Conservation (phyloP, 2,113 vertebrate genomes). For the Clarias magur region DNA sequence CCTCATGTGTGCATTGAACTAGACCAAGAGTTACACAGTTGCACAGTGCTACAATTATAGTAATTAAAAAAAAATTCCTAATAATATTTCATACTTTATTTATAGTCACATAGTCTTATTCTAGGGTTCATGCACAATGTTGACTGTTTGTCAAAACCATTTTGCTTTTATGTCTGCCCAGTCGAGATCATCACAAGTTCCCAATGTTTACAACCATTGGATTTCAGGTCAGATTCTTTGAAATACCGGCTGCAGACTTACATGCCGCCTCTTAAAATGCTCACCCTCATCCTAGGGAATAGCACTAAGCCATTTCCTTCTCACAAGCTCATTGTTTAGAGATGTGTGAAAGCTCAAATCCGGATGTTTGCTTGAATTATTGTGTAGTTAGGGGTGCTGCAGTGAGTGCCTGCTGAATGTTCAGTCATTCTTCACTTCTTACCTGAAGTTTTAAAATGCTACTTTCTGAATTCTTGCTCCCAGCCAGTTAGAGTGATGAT, state of each 20-base stretch:
- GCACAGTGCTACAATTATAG: no score
- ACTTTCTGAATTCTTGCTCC: not conserved
- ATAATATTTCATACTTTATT: no score
- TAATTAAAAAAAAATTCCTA: no score
- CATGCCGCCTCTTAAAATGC: not conserved
- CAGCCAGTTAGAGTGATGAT: not conserved
- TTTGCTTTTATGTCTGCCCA: not conserved
- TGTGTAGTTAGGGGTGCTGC: not conserved
- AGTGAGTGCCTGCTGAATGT: not conserved
- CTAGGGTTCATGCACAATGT: not conserved
- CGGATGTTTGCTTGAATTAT: not conserved
- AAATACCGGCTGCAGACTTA: not conserved
- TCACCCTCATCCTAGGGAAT: not conserved
- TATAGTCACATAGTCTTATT: not conserved
- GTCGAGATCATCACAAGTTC: not conserved
- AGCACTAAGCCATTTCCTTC: not conserved
- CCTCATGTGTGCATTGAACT: no score
- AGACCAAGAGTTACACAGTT: no score
- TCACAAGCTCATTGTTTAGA: not conserved
- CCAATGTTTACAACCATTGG: not conserved
- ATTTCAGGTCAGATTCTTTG: not conserved
- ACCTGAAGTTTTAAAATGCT: not conserved
- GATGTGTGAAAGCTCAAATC: not conserved
- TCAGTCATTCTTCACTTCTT: not conserved
- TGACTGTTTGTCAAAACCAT: not conserved